Evolutionary conservation across 2,888 invertebrate species (phyloP), one percentile per base, ranked within the genome.

Genomic region (Mongoloraphidia duomilia): DNA sequence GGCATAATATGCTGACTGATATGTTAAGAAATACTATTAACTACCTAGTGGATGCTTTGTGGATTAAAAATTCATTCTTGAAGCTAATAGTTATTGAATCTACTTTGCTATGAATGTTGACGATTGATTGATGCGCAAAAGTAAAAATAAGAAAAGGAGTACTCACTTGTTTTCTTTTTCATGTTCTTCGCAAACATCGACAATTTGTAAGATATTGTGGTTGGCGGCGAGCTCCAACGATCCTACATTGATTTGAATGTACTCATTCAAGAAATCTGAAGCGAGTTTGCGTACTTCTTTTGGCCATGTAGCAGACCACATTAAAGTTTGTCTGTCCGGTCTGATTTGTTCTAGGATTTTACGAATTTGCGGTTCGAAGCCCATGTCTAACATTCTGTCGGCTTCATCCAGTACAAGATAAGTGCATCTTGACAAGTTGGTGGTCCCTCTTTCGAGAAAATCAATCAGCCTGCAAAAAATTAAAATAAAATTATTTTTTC

Each of bases 301-400:
- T 0, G 96, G 96, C 96, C 96, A 97, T n/a, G 96, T 97, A 0
- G 96, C 96, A 54, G 93, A 93, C 91, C 94, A 97, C 96, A 97
- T 97, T 41, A 96, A 74, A 11, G 92, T 93, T 68, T 97, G 96
- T 60, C 96, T 75, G 63, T 95, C 93, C 12, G 93, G 93, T 56
- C 93, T 75, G 58, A 94, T 91, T 68, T 94, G 93, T 61, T 89
- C 87, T 57, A 94, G 78, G 59, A 95, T 91, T 69, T 92, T 92
- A 47, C 93, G 76, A 56, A 95, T 93, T 68, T 95, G 94, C 4
- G 94, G 94, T 66, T 95, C 94, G 66, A 95, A 95, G 53, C 95
- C 95, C 95, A 96, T 95, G 69, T 95, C 94, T 60, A 95, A 74
- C 95, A 95, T 95, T 45, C 94, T 76, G 65, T 95, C 96, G 55